Percentiles rank a stretch among this genome's conserved stretches.
Evolutionary conservation across 2,797 vertebrate genomes (phyloP).

Genomic region (Mormyrus hasselquistii): DNA sequence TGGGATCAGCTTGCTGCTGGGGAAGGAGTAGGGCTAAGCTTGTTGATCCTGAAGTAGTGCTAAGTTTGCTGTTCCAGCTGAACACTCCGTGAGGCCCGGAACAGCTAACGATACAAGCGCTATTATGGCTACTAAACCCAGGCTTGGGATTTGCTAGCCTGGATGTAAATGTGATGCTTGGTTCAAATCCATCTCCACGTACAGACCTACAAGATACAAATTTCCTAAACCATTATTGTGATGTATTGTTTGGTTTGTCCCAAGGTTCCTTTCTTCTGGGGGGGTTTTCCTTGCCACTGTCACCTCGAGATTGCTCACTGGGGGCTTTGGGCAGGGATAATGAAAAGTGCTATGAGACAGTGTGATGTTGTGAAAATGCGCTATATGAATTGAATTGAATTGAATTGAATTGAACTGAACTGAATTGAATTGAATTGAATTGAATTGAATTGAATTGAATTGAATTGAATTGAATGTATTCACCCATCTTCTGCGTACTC

Average conservation of each 20-base stretch:
- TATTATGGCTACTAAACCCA: background rate
- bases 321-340: background rate
- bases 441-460: no score
- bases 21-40: slow-evolving; percentile 33
- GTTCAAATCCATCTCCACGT: background rate
- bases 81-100: background rate
- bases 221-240: background rate
- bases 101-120: background rate
- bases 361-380: background rate
- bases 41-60: slow-evolving; percentile 10
- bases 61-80: background rate
- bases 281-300: background rate
- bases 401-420: no score
- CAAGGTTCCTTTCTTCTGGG: background rate
- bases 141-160: background rate
- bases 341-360: background rate
- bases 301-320: background rate
- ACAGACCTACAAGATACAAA: background rate
- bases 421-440: no score
- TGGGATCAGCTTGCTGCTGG: slow-evolving; percentile 35
- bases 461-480: background rate
- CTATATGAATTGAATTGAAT: no score
- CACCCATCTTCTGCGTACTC: background rate
- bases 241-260: background rate
- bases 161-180: background rate